A percentile compares a stretch with the other conserved stretches of the same genome.
phyloP scores from a whole-genome alignment of 2,113 vertebrate species.

The Cinclus mexicanus region DNA sequence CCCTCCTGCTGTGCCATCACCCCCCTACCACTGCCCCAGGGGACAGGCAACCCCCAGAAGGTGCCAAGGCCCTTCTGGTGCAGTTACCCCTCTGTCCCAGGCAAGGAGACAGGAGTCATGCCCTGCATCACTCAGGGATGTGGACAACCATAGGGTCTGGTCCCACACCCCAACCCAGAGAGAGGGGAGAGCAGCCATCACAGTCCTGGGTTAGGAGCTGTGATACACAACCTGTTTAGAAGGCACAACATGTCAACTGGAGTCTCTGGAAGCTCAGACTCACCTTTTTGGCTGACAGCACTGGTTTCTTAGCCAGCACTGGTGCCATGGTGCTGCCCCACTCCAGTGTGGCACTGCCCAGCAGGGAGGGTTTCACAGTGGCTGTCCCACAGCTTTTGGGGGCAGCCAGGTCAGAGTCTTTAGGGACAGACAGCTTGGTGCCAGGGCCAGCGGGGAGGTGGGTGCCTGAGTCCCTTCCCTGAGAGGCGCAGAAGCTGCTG shows the following conservation, averaged over 20 bases:
- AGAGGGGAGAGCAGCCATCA: neutral
- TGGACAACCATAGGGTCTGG: neutral
- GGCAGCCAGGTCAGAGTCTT: slow-evolving; percentile 44
- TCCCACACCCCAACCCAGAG: accelerated
- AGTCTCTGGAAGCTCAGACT: neutral
- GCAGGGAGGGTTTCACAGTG: slow-evolving; percentile 71
- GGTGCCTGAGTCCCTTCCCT: slow-evolving; percentile 35
- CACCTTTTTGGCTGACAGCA: slow-evolving; percentile 90
- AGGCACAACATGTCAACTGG: accelerated
- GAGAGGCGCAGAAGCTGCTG: slow-evolving; percentile 49
- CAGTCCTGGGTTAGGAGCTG: neutral
- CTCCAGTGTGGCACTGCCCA: slow-evolving; percentile 64
- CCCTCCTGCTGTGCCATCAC: neutral
- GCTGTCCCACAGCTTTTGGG: slow-evolving; percentile 58
- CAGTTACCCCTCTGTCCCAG: neutral
- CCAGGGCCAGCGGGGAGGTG: neutral
- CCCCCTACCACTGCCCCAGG: neutral
- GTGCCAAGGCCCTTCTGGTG: accelerated
- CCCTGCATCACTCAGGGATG: neutral
- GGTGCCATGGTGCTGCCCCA: slow-evolving; percentile 79
- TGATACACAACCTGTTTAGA: neutral
- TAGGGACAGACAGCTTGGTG: slow-evolving; percentile 18
- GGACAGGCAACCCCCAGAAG: accelerated
- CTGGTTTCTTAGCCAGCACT: slow-evolving; percentile 86
- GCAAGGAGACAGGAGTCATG: neutral